Conservation (phyloP, 2,797 vertebrate species). For the Linurgus olivaceus region DNA sequence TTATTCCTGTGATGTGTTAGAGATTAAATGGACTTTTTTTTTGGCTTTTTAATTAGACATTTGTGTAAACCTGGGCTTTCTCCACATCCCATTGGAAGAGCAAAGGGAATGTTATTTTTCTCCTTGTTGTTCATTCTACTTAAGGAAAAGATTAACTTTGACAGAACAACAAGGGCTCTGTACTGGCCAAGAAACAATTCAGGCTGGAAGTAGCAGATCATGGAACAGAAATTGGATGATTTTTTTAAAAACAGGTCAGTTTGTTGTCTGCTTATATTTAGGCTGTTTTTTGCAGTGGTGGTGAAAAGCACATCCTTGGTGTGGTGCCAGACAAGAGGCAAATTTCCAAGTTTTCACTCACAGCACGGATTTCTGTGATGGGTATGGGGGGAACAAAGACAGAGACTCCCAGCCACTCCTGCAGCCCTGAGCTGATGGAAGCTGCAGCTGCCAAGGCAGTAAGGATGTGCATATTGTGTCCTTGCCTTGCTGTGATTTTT, state of each 20-base stretch:
- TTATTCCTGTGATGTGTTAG: not conserved
- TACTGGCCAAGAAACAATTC: not conserved
- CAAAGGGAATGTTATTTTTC: not conserved
- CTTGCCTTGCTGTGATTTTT: not conserved
- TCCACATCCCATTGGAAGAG: not conserved
- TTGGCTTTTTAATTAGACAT: not conserved
- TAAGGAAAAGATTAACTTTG: slow-evolving; percentile 14
- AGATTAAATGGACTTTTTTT: not conserved
- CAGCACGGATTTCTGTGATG: not conserved
- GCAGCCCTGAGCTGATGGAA: not conserved
- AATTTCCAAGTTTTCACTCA: not conserved
- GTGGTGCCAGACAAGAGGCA: not conserved
- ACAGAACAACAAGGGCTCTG: not conserved
- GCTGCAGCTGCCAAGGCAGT: not conserved
- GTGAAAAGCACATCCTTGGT: not conserved
- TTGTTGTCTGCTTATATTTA: not conserved
- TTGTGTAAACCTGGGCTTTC: not conserved
- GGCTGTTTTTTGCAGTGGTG: not conserved
- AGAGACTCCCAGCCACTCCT: not conserved
- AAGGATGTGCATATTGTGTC: accelerated
- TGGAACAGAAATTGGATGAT: not conserved
- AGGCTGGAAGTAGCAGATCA: not conserved
- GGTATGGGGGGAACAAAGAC: not conserved
- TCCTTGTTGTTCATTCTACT: not conserved
- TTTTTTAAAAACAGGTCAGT: not conserved